These are phyloP conservation scores for Endotricha flammealis DNA, from an alignment of 2,888 invertebrate genomes.

Conservation along the genomic window DNA sequence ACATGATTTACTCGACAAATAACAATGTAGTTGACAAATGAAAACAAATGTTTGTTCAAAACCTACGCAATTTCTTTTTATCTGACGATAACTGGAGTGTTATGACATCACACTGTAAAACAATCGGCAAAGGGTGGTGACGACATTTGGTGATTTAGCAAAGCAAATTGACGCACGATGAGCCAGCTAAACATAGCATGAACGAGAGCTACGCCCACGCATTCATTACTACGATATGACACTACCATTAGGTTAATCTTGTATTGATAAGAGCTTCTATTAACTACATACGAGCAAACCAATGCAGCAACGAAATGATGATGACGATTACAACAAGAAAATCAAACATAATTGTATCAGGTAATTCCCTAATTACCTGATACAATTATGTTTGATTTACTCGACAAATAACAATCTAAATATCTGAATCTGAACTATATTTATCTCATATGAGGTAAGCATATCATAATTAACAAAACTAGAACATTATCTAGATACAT, in stretches of 20 bases:
- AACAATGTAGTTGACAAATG: conserved; percentile 20
- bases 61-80: conserved; percentile 22
- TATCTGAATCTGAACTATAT: too few species aligned
- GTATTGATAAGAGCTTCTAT: conserved; percentile 26
- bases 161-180: conserved; percentile 68
- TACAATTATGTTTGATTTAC: too few species aligned
- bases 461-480: conserved; percentile 33
- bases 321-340: too few species aligned
- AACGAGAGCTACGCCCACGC: conserved; percentile 50
- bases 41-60: conserved; percentile 37
- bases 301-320: conserved; percentile 7
- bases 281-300: conserved; percentile 13
- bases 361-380: too few species aligned
- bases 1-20: conserved; percentile 5
- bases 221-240: conserved; percentile 43
- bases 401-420: too few species aligned
- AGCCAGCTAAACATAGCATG: conserved; percentile 33
- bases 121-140: conserved; percentile 40
- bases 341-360: too few species aligned
- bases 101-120: conserved; percentile 32
- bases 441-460: too few species aligned
- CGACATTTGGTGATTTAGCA: conserved; percentile 51
- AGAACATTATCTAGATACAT: conserved; percentile 47
- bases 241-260: conserved; percentile 42
- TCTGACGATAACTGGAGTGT: conserved; percentile 18